Conservation (phyloP, 2,113 vertebrate species). For the Myodes glareolus region DNA sequence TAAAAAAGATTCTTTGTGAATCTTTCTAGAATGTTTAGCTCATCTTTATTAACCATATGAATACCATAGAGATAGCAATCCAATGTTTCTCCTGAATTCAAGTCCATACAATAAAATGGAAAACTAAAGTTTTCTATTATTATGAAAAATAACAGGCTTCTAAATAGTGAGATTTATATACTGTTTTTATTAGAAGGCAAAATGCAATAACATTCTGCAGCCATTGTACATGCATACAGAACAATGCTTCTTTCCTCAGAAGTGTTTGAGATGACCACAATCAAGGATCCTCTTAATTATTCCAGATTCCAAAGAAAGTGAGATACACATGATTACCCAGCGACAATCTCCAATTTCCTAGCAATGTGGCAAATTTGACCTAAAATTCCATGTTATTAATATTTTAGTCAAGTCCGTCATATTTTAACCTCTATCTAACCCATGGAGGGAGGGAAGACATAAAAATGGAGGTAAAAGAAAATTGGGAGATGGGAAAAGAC, state of each 20-base stretch:
- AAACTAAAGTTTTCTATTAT: neutral
- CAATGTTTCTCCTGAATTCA: constrained; percentile 8
- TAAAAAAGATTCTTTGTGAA: no score
- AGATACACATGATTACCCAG: neutral
- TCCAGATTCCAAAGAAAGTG: neutral
- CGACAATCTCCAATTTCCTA: constrained; percentile 10
- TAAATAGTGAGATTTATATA: constrained; percentile 14
- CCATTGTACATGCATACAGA: neutral
- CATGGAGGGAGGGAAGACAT: neutral
- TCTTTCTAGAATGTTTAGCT: neutral
- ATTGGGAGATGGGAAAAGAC: neutral
- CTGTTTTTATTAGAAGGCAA: neutral
- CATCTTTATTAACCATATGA: neutral
- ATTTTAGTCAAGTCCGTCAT: neutral
- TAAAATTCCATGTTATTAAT: neutral
- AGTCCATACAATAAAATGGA: constrained; percentile 47
- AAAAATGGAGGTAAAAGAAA: neutral
- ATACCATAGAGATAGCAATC: neutral
- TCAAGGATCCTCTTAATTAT: neutral
- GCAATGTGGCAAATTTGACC: neutral
- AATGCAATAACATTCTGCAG: neutral
- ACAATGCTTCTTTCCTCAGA: neutral
- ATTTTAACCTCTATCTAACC: neutral
- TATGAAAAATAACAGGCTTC: constrained; percentile 28
- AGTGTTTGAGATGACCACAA: neutral